These are phyloP conservation scores for Zootermopsis nevadensis DNA, from an alignment of 2,888 invertebrate species.

Conservation along the genomic window DNA sequence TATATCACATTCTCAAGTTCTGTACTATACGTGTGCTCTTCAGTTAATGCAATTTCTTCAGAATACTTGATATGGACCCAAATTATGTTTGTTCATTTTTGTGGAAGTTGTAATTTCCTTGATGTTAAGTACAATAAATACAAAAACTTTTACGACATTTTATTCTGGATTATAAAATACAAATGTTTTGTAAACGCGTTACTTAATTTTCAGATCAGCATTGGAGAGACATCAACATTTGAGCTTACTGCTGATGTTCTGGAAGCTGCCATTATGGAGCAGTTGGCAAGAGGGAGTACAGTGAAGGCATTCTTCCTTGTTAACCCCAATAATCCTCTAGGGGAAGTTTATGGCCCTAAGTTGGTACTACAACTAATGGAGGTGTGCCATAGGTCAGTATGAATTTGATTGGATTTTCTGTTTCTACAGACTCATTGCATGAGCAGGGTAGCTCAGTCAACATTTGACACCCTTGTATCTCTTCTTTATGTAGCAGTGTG, in stretches of 20 bases:
- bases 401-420: neutral
- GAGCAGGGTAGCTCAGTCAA: no score
- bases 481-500: no score
- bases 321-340: conserved; percentile 33
- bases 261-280: conserved; percentile 13
- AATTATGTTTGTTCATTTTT: no score
- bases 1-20: no score
- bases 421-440: no score
- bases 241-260: neutral
- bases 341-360: conserved; percentile 12
- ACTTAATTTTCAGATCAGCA: neutral
- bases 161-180: neutral
- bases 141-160: no score
- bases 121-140: no score
- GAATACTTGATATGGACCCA: no score
- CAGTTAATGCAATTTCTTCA: no score
- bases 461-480: no score
- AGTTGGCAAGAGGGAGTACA: neutral
- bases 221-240: conserved; percentile 4
- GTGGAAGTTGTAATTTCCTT: no score
- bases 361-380: neutral
- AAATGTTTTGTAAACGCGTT: neutral
- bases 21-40: no score
- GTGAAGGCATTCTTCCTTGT: conserved; percentile 25
- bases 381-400: conserved; percentile 29